A percentile compares a stretch with the other conserved stretches of the same genome.
Conservation (phyloP, 2,888 invertebrate genomes). For the Drosophila prostipennis region DNA sequence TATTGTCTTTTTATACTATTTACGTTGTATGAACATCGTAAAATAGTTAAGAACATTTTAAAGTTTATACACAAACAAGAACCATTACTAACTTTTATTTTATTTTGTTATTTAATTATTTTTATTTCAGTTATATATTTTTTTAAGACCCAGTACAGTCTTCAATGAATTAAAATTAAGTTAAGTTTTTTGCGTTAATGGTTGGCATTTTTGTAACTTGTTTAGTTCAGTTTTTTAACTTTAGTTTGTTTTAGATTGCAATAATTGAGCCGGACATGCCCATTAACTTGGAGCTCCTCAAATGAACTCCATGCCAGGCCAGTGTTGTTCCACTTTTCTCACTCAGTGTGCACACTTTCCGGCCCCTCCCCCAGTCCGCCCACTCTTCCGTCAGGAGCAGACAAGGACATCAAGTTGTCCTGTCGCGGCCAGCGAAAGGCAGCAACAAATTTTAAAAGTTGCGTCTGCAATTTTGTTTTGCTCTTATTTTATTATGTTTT, state of each 20-base stretch:
- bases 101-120: too few species aligned
- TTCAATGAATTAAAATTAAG: background rate
- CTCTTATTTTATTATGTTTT: constrained; percentile 18
- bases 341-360: constrained; percentile 19
- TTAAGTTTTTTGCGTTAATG: background rate
- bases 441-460: constrained; percentile 43
- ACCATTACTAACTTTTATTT: too few species aligned
- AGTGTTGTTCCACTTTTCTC: constrained; percentile 34
- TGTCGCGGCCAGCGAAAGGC: constrained; percentile 43
- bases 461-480: constrained; percentile 44
- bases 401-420: constrained; percentile 48
- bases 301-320: constrained; percentile 16
- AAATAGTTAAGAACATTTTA: too few species aligned
- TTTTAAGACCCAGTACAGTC: too few species aligned
- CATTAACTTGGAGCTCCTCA: background rate
- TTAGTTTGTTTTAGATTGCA: background rate
- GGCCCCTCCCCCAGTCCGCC: background rate
- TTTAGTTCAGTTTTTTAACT: too few species aligned
- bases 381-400: constrained; percentile 28
- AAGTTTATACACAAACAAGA: too few species aligned
- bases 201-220: too few species aligned
- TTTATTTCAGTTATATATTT: too few species aligned
- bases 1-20: too few species aligned
- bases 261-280: constrained; percentile 6
- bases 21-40: too few species aligned